Conservation (phyloP, 2,797 vertebrate genomes). For the Onychomys leucogaster region DNA sequence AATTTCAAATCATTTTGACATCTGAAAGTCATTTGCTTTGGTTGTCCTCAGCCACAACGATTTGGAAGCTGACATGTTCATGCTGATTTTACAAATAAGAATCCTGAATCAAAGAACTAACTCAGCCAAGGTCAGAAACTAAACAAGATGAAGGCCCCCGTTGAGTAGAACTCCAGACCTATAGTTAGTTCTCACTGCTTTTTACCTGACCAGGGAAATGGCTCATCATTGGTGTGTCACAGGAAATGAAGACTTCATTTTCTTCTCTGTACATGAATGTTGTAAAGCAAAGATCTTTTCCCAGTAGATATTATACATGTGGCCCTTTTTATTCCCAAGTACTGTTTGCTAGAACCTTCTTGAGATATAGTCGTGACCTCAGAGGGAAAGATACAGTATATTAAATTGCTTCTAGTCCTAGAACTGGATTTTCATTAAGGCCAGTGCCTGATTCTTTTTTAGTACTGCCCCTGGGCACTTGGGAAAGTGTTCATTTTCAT, state of each 20-base stretch:
- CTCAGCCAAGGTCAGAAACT: background rate
- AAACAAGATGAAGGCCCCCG: background rate
- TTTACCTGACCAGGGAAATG: background rate
- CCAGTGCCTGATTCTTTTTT: conserved; percentile 58
- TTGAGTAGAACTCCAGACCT: background rate
- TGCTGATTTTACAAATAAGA: conserved; percentile 16
- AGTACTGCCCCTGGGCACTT: conserved; percentile 15
- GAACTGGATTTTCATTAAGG: conserved; percentile 69
- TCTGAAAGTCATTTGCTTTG: background rate
- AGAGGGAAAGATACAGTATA: conserved; percentile 42
- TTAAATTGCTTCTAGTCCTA: conserved; percentile 60
- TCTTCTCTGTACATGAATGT: background rate
- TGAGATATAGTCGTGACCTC: conserved; percentile 33
- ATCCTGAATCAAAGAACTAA: background rate
- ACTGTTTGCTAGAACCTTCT: conserved; percentile 39
- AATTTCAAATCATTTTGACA: background rate
- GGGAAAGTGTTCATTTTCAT: conserved; percentile 64
- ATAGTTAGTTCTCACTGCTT: background rate
- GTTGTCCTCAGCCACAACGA: background rate
- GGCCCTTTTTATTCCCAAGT: background rate
- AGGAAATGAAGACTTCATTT: background rate
- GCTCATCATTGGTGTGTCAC: background rate
- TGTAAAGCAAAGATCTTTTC: background rate
- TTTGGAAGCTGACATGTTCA: background rate
- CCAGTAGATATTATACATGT: background rate